Evolutionary conservation across 1,140 invertebrate species (phyloP), one percentile per base, ranked within the genome.

Genomic region (Agrilus planipennis): DNA sequence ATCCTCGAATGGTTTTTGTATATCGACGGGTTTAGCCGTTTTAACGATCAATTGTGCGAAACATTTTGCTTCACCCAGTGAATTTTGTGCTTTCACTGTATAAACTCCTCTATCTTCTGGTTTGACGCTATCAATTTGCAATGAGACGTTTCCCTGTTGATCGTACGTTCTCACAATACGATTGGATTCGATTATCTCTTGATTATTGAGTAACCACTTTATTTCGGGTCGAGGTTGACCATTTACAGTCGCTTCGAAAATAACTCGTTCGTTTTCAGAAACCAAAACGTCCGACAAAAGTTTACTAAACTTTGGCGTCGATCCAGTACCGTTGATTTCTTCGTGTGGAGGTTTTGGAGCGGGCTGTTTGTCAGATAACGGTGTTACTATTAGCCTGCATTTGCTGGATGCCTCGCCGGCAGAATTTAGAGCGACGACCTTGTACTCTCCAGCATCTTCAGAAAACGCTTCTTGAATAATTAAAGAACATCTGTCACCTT

Each of bases 401-500:
- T 74, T 68, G 51, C 82, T 86, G 1, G 76, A 80, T 11, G 79
- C 78, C 60, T 84, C 81, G 28, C 85, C 86, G 6, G 75, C 78
- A 20, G 78, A 77, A 66, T 88, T 89, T 34, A 83, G 73, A 21
- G 84, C 84, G 18, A 84, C 79, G 25, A 88, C 84, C 60, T 77
- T 83, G 52, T 89, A 89, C 40, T 74, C 65, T 16, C 85, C 86
- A 12, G 72, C 73, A 59, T 89, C 85, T 55, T 86, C 82, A 10
- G 76, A 60, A 44, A 77, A 73, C 23, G 76, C 79, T 56, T 84
- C 77, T 45, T 79, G 71, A 25, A 89, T 85, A 7, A 86, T 66
- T 9, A 90, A 58, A 0, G 84, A 83, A 51, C 84, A 88, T 10
- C 76, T 75, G 59, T 88, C 83, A 9, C 83, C 84, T 58, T 84